Conservation (phyloP, 2,113 vertebrate genomes). For the Dascyllus trimaculatus region DNA sequence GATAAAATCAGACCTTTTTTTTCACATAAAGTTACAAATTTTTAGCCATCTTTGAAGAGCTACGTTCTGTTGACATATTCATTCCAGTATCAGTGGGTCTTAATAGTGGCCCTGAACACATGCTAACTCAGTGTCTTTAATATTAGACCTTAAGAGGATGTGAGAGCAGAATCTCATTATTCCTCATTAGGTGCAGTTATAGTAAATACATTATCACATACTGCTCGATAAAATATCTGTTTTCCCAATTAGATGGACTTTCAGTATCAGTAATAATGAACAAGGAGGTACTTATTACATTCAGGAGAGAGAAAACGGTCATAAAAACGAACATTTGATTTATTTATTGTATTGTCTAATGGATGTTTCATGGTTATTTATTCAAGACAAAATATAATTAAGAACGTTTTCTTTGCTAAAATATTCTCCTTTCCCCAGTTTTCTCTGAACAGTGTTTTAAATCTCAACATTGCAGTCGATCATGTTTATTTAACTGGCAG, state of each 20-base stretch:
- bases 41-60: no score
- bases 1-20: no score
- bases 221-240: conserved; percentile 38
- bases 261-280: conserved; percentile 17
- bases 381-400: no score
- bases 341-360: no score
- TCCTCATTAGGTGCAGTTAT: conserved; percentile 31
- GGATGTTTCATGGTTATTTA: no score
- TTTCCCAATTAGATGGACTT: conserved; percentile 36
- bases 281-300: conserved; percentile 23
- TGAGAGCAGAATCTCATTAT: conserved; percentile 19
- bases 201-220: conserved; percentile 30
- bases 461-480: no score
- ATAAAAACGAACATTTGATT: background rate
- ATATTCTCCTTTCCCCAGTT: no score
- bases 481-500: no score
- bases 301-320: conserved; percentile 6
- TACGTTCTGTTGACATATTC: no score
- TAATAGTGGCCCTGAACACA: conserved; percentile 24
- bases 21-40: no score
- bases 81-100: background rate
- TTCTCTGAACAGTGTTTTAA: no score
- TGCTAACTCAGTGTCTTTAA: conserved; percentile 34
- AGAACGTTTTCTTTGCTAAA: no score
- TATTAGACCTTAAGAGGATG: conserved; percentile 10